Percentiles rank a stretch among this genome's conserved stretches.
phyloP scores from a whole-genome alignment of 1,140 invertebrate genomes.

The Eriocheir sinensis region DNA sequence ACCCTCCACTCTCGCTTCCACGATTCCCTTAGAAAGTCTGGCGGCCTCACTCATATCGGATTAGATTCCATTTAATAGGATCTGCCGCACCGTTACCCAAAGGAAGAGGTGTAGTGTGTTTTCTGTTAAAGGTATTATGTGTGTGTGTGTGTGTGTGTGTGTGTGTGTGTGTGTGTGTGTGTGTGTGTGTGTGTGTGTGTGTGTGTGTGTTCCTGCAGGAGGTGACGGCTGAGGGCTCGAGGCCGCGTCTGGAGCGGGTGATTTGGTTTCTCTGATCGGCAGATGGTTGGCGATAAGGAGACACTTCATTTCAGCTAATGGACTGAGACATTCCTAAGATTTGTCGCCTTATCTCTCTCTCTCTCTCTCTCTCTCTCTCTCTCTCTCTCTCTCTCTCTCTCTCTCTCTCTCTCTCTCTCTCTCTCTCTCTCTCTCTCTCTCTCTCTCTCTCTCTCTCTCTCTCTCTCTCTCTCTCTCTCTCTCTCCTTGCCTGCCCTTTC shows the following conservation, averaged over 20 bases:
- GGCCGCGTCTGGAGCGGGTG: neutral
- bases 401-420: neutral
- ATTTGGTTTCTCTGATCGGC: neutral
- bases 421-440: neutral
- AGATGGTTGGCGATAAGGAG: neutral
- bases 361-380: slow-evolving; percentile 2
- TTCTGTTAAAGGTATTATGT: no score
- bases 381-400: slow-evolving; percentile 42
- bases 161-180: slow-evolving; percentile 49
- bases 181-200: neutral
- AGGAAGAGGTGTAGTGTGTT: neutral
- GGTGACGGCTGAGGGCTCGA: neutral
- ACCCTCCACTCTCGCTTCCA: neutral
- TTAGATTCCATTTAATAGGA: slow-evolving; percentile 74
- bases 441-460: no score
- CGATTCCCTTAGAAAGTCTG: neutral
- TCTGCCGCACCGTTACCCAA: slow-evolving; percentile 42
- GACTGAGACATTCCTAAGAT: slow-evolving; percentile 36
- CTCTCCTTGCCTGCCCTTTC: neutral
- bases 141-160: slow-evolving; percentile 37
- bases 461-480: neutral
- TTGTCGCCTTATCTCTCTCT: slow-evolving; percentile 36
- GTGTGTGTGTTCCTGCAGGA: neutral
- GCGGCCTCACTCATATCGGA: slow-evolving; percentile 62
- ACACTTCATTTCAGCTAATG: slow-evolving; percentile 46